Evolutionary conservation across 2,113 vertebrate species (phyloP).

Genomic region (Glaucomys volans): DNA sequence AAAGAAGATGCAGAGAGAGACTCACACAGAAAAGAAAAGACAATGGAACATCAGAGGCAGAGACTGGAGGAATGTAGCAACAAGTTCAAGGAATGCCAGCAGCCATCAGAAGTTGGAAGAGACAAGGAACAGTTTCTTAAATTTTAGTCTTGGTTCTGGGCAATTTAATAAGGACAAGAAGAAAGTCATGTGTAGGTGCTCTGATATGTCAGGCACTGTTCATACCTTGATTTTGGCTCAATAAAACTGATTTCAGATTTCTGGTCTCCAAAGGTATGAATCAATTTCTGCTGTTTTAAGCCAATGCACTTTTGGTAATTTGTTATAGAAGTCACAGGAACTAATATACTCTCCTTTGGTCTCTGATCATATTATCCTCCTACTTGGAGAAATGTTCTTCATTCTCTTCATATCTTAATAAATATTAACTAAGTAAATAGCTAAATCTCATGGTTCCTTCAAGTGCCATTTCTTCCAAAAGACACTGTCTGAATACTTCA

Average conservation of each 20-base stretch:
- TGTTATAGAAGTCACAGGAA: neutral
- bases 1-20: no score
- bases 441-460: neutral
- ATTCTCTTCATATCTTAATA: neutral
- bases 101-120: neutral
- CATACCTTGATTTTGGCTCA: neutral
- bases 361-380: neutral
- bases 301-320: neutral
- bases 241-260: neutral
- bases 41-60: neutral
- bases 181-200: no score
- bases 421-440: neutral
- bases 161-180: no score
- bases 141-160: no score
- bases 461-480: neutral
- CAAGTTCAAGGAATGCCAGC: neutral
- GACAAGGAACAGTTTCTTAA: neutral
- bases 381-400: neutral
- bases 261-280: neutral
- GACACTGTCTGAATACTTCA: neutral
- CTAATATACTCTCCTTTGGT: neutral
- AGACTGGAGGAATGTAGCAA: neutral
- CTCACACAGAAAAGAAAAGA: neutral
- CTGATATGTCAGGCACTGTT: neutral
- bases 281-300: neutral